Conservation (phyloP, 1,140 invertebrate species). For the Homarus americanus region DNA sequence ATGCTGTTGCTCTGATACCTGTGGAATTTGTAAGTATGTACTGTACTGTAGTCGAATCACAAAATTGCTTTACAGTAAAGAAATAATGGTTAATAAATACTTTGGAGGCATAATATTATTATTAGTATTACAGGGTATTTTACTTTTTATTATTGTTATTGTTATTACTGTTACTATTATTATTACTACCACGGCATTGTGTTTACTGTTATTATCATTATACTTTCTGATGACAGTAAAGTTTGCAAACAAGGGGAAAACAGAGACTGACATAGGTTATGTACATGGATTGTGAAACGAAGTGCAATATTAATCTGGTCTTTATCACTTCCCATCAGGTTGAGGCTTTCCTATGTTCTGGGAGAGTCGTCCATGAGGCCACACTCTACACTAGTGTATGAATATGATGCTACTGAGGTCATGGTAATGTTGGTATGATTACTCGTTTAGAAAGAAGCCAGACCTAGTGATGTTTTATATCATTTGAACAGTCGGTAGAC, state of each 20-base stretch:
- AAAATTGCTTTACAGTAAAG: too few species aligned
- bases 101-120: too few species aligned
- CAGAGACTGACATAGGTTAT: background rate
- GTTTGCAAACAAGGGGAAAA: background rate
- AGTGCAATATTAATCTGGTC: background rate
- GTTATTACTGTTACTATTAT: slow-evolving; percentile 11
- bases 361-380: background rate
- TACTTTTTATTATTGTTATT: background rate
- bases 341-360: background rate
- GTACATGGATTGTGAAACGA: background rate
- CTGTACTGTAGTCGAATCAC: too few species aligned
- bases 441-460: too few species aligned
- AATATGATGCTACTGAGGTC: too few species aligned
- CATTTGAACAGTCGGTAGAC: too few species aligned
- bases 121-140: background rate
- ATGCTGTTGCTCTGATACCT: too few species aligned
- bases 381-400: background rate
- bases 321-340: background rate
- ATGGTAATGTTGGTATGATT: too few species aligned
- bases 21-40: too few species aligned
- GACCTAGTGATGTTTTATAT: too few species aligned
- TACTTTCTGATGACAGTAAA: background rate
- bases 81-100: too few species aligned
- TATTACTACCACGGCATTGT: background rate
- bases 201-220: background rate